Percentiles rank a stretch among this genome's conserved stretches.
Conservation (phyloP, 2,797 vertebrate genomes). For the Okamejei kenojei region DNA sequence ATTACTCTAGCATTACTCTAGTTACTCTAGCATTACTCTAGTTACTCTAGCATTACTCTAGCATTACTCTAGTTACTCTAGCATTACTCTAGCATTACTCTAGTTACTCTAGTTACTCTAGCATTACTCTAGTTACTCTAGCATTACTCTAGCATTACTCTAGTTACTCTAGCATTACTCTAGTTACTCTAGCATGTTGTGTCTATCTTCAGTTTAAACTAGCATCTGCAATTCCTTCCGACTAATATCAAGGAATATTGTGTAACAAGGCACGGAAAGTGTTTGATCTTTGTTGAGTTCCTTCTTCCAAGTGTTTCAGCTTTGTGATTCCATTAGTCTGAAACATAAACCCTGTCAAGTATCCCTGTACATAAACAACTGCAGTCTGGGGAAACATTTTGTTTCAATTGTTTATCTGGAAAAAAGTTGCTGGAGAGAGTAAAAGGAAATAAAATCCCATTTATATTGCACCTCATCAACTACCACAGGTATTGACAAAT, state of each 20-base stretch:
- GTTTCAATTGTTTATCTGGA: neutral
- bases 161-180: too few species aligned
- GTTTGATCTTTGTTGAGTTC: neutral
- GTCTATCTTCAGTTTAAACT: too few species aligned
- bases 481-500: neutral
- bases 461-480: neutral
- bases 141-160: too few species aligned
- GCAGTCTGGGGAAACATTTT: neutral
- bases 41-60: too few species aligned
- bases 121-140: too few species aligned
- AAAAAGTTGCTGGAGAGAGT: neutral
- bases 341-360: neutral
- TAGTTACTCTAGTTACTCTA: too few species aligned
- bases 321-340: neutral
- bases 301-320: neutral
- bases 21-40: too few species aligned
- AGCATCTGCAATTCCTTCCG: too few species aligned
- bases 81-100: too few species aligned
- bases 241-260: neutral
- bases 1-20: too few species aligned
- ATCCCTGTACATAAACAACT: neutral
- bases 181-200: too few species aligned
- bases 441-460: neutral
- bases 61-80: too few species aligned
- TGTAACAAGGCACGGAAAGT: neutral